Percentiles rank a stretch among this genome's conserved stretches.
Conservation (phyloP, 2,113 vertebrate species). For the Dolichotis patagonum region DNA sequence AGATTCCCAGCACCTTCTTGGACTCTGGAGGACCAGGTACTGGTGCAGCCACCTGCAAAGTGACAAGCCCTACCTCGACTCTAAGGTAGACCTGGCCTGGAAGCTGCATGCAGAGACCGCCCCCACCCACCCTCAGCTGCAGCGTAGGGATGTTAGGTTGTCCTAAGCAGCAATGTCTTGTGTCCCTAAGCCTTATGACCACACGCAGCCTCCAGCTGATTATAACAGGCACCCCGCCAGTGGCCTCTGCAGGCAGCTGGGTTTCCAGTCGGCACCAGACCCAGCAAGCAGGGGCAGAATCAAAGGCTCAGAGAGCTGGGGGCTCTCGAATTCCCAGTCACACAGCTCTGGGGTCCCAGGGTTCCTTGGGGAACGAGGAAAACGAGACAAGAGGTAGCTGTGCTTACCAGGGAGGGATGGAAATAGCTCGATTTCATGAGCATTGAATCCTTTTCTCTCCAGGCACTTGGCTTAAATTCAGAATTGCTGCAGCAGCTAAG, state of each 20-base stretch:
- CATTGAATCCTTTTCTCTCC: slow-evolving; percentile 36
- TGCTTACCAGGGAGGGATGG: not conserved
- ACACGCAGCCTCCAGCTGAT: not conserved
- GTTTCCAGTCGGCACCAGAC: not conserved
- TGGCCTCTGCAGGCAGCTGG: accelerated
- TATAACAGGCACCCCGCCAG: not conserved
- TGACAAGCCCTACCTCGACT: not conserved
- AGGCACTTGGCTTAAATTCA: slow-evolving; percentile 65
- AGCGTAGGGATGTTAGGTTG: not conserved
- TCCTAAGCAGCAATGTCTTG: not conserved
- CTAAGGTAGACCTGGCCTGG: not conserved
- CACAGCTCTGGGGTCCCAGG: not conserved
- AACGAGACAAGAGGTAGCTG: not conserved
- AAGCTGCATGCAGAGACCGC: accelerated
- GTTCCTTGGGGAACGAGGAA: not conserved
- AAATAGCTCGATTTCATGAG: not conserved
- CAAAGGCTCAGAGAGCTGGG: not conserved
- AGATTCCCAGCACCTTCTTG: not conserved
- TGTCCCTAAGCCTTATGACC: no score
- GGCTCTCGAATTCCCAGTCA: not conserved
- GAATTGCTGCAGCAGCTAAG: slow-evolving; percentile 27
- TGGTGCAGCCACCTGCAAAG: not conserved
- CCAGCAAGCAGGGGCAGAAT: not conserved
- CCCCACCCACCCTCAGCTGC: no score
- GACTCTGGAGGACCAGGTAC: not conserved